Evolutionary conservation across 2,888 invertebrate genomes (phyloP), one percentile per base, ranked within the genome.

Genomic region (Lypha dubia): DNA sequence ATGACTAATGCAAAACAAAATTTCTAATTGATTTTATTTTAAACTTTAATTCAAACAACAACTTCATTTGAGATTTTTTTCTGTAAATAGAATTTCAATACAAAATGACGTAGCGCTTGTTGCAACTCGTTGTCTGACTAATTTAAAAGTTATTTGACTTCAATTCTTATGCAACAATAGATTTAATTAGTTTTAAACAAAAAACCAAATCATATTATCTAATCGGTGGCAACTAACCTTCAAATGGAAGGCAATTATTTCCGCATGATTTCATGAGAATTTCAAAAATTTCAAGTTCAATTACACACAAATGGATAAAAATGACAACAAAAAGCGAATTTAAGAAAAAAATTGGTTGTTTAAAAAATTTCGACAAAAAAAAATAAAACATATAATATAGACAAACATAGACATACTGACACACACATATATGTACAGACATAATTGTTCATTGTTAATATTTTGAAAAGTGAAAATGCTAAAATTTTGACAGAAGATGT

Each of bases 211-310:
- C 60, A 28, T 44, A 35, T 44, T 58, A 65, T 58, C 49, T 51
- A 62, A 67, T 24, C 60, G 28, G 15, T 24, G 15, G 44, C 32
- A 24, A 24, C 6, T n/a, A 79, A 70, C 74, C 84, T 84, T 81
- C 68, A 70, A 75, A 75, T 80, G 81, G 70, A 65, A 73, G 53
- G 83, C 82, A 84, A 86, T 86, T 84, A 88, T 90, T 90, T 90
- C 90, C 90, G 91, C 90, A 87, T 90, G 88, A 90, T 70, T 89
- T 88, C 87, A 87, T 88, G 88, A 79, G 90, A 89, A 88, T 89
- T 88, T 88, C 86, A 87, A 87, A 84, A 87, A 76, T 79, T 86
- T 86, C 83, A 84, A 84, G 84, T 84, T 84, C 84, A 84, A 81
- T 74, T 81, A 81, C 60, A 13, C 13, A 35, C n/a, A 4, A 38